Evolutionary conservation across 2,797 vertebrate species (phyloP), one percentile per base, ranked within the genome.

Genomic region (Propithecus deckenii): DNA sequence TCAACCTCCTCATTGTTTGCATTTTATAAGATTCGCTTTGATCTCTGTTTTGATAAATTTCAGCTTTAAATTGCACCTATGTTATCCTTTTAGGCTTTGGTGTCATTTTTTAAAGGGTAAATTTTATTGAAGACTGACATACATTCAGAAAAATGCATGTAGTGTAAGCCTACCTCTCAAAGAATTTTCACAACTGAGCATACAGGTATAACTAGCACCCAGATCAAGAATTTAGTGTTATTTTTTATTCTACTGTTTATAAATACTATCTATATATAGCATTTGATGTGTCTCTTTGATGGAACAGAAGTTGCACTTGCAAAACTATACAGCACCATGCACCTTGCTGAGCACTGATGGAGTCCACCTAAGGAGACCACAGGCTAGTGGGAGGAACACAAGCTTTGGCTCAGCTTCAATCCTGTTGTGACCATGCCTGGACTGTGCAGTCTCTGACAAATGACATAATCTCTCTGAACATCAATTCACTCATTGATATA

Each of bases 91-190:
- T 59, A 81, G 43, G 38, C 52, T 76, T 93, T 85, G 52, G n/a
- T 96, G 38, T 95, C 74, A 15, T 55, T 85, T 90, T 88, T 81
- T 28, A 75, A 91, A 84, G 84, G 88, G 78, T 75, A 83, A 92
- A 91, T 92, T 89, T 91, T 63, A 75, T 32, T 79, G 85, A 89
- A 92, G 94, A 67, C 32, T 32, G 63, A 48, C 18, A 38, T 18
- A 43, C 4, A 46, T 88, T 74, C 52, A 72, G 59, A 78, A 95
- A 69, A 52, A 14, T 55, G 32, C 57, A 20, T 2, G 22, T 4
- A 67, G 32, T 52, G 7, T 87, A 91, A 85, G 52, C 35, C 20
- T 30, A 48, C 18, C 88, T 80, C 78, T 86, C 67, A 71, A 89
- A 67, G 67, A 59, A 57, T 86, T 81, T 94, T 57, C n/a, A 50